Percentiles rank a stretch among this genome's conserved stretches.
These are phyloP conservation scores for Silurus lanzhouensis DNA, from an alignment of 2,797 vertebrate species.

Conservation along the genomic window DNA sequence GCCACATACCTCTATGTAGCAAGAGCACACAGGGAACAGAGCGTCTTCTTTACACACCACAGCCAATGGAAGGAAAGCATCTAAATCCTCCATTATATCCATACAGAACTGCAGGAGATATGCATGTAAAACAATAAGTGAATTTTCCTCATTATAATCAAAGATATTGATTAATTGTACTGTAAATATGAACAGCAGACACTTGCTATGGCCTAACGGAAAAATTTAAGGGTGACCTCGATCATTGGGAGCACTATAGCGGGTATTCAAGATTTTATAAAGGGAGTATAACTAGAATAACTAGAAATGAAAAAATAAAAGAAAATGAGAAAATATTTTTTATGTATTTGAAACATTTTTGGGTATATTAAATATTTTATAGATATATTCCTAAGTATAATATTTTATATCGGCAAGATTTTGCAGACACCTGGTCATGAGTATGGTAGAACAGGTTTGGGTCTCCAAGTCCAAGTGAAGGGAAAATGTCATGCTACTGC, in stretches of 20 bases:
- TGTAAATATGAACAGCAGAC: neutral
- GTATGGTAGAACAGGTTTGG: too few species aligned
- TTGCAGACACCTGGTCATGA: too few species aligned
- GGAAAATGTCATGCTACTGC: too few species aligned
- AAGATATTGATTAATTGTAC: neutral
- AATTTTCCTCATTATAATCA: neutral
- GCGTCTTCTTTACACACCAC: slow-evolving; percentile 82
- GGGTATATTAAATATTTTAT: too few species aligned
- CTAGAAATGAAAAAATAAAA: too few species aligned
- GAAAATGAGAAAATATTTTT: too few species aligned
- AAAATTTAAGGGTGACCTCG: neutral
- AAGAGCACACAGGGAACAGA: slow-evolving; percentile 84
- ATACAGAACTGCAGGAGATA: slow-evolving; percentile 82
- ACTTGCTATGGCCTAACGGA: too few species aligned
- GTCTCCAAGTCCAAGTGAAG: too few species aligned
- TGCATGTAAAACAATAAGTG: neutral
- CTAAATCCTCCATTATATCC: slow-evolving; percentile 84
- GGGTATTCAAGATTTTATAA: neutral
- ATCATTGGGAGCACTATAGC: too few species aligned
- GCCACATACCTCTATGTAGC: slow-evolving; percentile 86
- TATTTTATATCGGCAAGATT: neutral
- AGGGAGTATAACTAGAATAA: too few species aligned
- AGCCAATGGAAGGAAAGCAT: slow-evolving; percentile 87
- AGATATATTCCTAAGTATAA: too few species aligned
- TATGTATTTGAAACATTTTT: too few species aligned